Conservation (phyloP, 1,140 invertebrate genomes). For the Scaptomyza graminum region DNA sequence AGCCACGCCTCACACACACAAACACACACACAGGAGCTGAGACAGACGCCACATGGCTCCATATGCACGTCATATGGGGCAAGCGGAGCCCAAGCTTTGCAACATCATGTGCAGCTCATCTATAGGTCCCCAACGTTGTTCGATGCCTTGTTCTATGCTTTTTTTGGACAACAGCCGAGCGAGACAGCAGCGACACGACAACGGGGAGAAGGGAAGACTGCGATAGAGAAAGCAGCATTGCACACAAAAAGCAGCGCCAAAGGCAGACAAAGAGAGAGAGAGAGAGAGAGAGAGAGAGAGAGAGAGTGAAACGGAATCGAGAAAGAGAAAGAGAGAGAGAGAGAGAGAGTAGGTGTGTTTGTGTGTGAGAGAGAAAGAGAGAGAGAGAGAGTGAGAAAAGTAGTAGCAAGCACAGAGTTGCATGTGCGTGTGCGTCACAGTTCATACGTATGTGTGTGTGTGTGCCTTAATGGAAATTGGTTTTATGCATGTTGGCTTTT, state of each 20-base stretch:
- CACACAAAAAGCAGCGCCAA: slow-evolving; percentile 21
- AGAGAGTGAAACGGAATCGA: too few relatives aligned
- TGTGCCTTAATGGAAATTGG: slow-evolving; percentile 78
- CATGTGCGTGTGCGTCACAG: slow-evolving; percentile 51
- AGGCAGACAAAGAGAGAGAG: slow-evolving; percentile 10
- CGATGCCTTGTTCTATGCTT: slow-evolving; percentile 46
- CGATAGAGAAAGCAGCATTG: slow-evolving; percentile 42
- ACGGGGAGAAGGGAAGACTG: background rate
- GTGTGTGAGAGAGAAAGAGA: background rate
- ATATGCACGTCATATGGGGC: slow-evolving; percentile 39
- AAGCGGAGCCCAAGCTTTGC: slow-evolving; percentile 33
- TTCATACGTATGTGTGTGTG: slow-evolving; percentile 25
- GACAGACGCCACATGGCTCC: slow-evolving; percentile 1
- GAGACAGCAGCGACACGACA: slow-evolving; percentile 25
- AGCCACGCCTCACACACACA: slow-evolving; percentile 14
- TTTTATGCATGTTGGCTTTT: slow-evolving; percentile 82
- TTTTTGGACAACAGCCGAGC: slow-evolving; percentile 45
- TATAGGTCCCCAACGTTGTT: slow-evolving; percentile 45
- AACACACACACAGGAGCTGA: background rate
- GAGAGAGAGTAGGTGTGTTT: background rate
- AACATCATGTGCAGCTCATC: slow-evolving; percentile 54
- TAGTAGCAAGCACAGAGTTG: slow-evolving; percentile 43
- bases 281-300: slow-evolving; percentile 27
- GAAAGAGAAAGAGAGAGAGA: slow-evolving; percentile 38
- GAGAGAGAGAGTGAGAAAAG: slow-evolving; percentile 5